Conservation (phyloP, 1,140 invertebrate genomes). For the Microplitis demolitor region DNA sequence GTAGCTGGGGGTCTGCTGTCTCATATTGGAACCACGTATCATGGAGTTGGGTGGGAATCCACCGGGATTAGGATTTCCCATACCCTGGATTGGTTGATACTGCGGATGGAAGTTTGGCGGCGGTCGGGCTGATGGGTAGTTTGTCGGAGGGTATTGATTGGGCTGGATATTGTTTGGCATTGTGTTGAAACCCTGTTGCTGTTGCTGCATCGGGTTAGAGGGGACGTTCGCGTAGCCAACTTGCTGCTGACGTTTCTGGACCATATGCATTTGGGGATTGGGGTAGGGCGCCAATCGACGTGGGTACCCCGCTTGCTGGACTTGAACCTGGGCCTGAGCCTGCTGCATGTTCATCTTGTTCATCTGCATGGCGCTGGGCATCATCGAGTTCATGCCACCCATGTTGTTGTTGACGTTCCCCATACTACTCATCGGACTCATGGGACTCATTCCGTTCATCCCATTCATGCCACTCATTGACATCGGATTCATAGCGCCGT, state of each 20-base stretch:
- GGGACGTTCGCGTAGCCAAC: too few species aligned
- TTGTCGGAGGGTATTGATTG: slow-evolving; percentile 65
- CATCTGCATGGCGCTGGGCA: slow-evolving; percentile 62
- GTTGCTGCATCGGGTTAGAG: slow-evolving; percentile 24
- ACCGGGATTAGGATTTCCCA: slow-evolving; percentile 42
- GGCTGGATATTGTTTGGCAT: slow-evolving; percentile 35
- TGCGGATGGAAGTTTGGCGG: slow-evolving; percentile 71
- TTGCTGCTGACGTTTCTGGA: slow-evolving; percentile 70
- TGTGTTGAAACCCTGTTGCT: slow-evolving; percentile 65
- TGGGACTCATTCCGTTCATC: slow-evolving; percentile 61
- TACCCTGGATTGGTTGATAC: slow-evolving; percentile 70
- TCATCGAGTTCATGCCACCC: slow-evolving; percentile 70
- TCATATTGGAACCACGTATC: slow-evolving; percentile 57
- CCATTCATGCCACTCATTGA: slow-evolving; percentile 57
- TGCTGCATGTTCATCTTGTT: slow-evolving; percentile 67
- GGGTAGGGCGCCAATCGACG: slow-evolving; percentile 81
- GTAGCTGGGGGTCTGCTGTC: slow-evolving; percentile 72
- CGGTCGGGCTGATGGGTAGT: slow-evolving; percentile 60
- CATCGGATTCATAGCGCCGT: slow-evolving; percentile 61
- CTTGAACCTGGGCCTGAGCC: slow-evolving; percentile 30
- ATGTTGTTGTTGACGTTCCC: slow-evolving; percentile 59
- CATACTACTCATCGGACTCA: slow-evolving; percentile 70
- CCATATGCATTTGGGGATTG: slow-evolving; percentile 79
- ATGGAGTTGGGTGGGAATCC: slow-evolving; percentile 63
- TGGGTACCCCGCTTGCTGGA: slow-evolving; percentile 51